Percentiles rank a stretch among this genome's conserved stretches.
Evolutionary conservation across 1,140 invertebrate genomes (phyloP).

Genomic region (Dendrolimus kikuchii): DNA sequence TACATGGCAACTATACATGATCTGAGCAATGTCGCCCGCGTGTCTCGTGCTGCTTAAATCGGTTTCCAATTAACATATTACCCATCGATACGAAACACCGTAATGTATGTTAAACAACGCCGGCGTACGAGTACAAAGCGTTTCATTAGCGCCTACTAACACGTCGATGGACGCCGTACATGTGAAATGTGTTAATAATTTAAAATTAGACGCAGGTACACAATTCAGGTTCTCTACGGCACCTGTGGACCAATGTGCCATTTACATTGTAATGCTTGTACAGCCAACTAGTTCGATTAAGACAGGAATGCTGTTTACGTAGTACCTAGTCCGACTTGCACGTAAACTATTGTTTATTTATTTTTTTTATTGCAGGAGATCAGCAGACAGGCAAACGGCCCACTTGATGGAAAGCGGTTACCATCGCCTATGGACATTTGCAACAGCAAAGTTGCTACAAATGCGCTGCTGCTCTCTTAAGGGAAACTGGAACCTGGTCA

Average conservation of each 20-base stretch:
- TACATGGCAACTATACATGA: slow-evolving; percentile 26
- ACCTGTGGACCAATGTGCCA: slow-evolving; percentile 60
- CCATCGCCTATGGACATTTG: no score
- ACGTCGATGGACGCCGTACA: slow-evolving; percentile 25
- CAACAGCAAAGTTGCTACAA: no score
- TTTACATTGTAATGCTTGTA: slow-evolving; percentile 63
- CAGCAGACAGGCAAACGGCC: no score
- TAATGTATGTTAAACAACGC: slow-evolving; percentile 13
- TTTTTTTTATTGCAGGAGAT: no score
- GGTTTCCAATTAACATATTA: slow-evolving; percentile 10
- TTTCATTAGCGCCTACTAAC: slow-evolving; percentile 3
- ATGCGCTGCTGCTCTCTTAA: no score
- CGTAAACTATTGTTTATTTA: slow-evolving; percentile 1
- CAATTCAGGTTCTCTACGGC: slow-evolving; percentile 44
- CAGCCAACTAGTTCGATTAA: slow-evolving; percentile 58
- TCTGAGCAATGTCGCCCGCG: slow-evolving; percentile 35
- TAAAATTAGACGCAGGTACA: slow-evolving; percentile 21
- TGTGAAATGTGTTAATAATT: slow-evolving; percentile 23
- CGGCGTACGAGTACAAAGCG: neutral
- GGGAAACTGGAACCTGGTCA: no score
- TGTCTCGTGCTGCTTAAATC: slow-evolving; percentile 42
- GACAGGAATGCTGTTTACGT: slow-evolving; percentile 58
- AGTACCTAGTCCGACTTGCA: neutral
- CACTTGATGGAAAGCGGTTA: no score
- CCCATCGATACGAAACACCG: slow-evolving; percentile 14